These are phyloP conservation scores for Carabus problematicus DNA, from an alignment of 2,888 invertebrate species.

Conservation along the genomic window DNA sequence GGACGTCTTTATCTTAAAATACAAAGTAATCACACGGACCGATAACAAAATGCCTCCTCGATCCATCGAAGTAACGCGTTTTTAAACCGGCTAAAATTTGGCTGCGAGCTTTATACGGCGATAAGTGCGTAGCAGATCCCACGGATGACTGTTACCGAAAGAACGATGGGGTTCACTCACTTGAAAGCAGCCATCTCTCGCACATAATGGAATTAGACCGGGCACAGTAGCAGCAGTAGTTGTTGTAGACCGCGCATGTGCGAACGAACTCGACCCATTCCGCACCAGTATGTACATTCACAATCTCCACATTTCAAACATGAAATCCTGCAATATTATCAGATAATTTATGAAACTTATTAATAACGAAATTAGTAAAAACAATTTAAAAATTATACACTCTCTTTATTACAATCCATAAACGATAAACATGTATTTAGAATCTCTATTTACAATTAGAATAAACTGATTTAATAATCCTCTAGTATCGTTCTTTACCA, in stretches of 20 bases:
- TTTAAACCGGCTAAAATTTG: slow-evolving; percentile 28
- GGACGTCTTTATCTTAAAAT: slow-evolving; percentile 28
- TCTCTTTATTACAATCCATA: background rate
- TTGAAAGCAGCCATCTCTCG: slow-evolving; percentile 41
- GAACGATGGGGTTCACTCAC: slow-evolving; percentile 41
- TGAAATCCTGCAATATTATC: too few species aligned
- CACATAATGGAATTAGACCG: slow-evolving; percentile 42
- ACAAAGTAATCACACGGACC: slow-evolving; percentile 31
- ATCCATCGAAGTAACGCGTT: slow-evolving; percentile 32
- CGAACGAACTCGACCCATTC: too few species aligned
- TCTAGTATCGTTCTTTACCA: background rate
- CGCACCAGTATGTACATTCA: background rate
- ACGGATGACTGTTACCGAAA: slow-evolving; percentile 34
- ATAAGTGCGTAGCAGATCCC: slow-evolving; percentile 36
- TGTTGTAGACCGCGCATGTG: background rate
- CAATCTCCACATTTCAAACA: background rate
- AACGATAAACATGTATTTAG: background rate
- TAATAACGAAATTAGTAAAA: background rate
- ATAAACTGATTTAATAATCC: too few species aligned
- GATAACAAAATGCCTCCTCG: slow-evolving; percentile 26
- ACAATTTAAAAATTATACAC: background rate
- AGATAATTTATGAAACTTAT: background rate
- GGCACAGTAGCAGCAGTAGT: background rate
- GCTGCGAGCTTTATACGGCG: slow-evolving; percentile 29
- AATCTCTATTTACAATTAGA: too few species aligned